Evolutionary conservation across 2,888 invertebrate genomes (phyloP).

Genomic region (Nymphalis polychloros): DNA sequence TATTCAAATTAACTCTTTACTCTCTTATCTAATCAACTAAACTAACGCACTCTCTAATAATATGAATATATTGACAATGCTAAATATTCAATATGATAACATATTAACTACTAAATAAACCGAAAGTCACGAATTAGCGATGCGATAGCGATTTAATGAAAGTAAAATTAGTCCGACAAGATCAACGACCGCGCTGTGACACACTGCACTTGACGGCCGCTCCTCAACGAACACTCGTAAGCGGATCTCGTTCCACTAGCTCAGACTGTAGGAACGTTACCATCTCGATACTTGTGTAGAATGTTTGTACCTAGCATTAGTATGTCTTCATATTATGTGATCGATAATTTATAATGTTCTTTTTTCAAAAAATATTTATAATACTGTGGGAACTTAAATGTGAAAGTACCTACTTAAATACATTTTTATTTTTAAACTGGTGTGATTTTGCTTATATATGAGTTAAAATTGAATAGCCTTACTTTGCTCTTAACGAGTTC

Average conservation of each 20-base stretch:
- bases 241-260: slow-evolving; percentile 41
- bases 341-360: too few species aligned
- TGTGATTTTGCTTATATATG: not conserved
- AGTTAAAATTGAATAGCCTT: not conserved
- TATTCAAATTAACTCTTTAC: too few species aligned
- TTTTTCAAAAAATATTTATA: too few species aligned
- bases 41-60: too few species aligned
- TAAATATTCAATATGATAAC: not conserved
- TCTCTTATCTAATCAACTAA: too few species aligned
- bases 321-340: not conserved
- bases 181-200: slow-evolving; percentile 70
- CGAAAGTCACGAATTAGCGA: slow-evolving; percentile 42
- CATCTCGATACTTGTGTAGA: not conserved
- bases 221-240: slow-evolving; percentile 39
- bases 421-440: not conserved
- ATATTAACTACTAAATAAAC: slow-evolving; percentile 41
- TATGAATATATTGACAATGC: too few species aligned
- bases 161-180: slow-evolving; percentile 71
- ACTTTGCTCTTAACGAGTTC: not conserved
- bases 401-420: not conserved
- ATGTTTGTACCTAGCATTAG: not conserved
- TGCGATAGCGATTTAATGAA: slow-evolving; percentile 61
- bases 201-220: slow-evolving; percentile 66
- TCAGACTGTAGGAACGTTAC: not conserved
- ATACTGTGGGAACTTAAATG: not conserved